These are phyloP conservation scores for Epistrophe eligans DNA, from an alignment of 2,888 invertebrate species.

Conservation along the genomic window DNA sequence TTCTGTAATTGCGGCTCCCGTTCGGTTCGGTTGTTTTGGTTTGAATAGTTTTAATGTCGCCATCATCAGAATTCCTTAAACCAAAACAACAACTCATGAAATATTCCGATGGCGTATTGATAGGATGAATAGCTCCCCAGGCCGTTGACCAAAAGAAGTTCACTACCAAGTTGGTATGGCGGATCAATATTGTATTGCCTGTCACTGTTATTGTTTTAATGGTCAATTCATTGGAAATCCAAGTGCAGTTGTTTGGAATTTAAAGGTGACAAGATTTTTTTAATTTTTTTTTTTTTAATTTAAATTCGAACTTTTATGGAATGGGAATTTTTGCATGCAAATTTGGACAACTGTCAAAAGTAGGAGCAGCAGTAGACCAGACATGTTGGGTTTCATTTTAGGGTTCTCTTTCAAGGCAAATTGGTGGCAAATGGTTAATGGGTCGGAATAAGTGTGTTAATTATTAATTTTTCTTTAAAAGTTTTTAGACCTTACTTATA, in stretches of 20 bases:
- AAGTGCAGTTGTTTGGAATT: conserved; percentile 50
- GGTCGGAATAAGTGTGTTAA: conserved; percentile 25
- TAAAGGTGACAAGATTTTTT: background rate
- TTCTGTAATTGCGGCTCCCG: conserved; percentile 67
- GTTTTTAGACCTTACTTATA: too few relatives aligned
- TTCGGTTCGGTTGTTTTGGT: conserved; percentile 25
- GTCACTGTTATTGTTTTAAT: conserved; percentile 35
- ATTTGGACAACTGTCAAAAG: conserved; percentile 33
- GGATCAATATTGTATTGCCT: conserved; percentile 48
- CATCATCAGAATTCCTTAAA: conserved; percentile 66
- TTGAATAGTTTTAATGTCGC: conserved; percentile 17
- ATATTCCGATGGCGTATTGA: conserved; percentile 48
- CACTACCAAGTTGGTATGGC: conserved; percentile 58
- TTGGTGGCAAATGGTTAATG: conserved; percentile 32
- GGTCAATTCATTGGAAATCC: conserved; percentile 56
- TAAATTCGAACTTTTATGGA: conserved; percentile 10
- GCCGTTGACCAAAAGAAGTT: conserved; percentile 70
- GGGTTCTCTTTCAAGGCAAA: conserved; percentile 8
- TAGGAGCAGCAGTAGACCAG: conserved; percentile 12
- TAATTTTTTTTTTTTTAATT: background rate
- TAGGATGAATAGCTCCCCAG: conserved; percentile 30
- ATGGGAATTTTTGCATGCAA: conserved; percentile 26
- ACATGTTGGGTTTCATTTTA: background rate
- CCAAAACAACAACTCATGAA: conserved; percentile 20
- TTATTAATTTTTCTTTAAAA: background rate